phyloP scores from a whole-genome alignment of 2,888 invertebrate genomes.

The Ellobium chinense region DNA sequence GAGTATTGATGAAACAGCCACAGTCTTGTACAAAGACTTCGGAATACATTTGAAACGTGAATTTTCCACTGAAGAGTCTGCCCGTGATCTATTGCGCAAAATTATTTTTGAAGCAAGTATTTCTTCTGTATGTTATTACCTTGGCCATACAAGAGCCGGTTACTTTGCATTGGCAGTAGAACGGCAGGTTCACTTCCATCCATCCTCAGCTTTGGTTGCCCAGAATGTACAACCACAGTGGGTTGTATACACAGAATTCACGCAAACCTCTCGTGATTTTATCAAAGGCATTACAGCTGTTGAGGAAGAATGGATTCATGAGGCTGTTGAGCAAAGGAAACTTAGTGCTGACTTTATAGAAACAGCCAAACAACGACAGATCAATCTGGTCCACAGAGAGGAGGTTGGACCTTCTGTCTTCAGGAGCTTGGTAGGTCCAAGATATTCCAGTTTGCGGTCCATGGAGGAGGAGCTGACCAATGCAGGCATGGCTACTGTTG shows the following conservation, averaged over 20 bases:
- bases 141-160: conserved; percentile 68
- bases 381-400: conserved; percentile 52
- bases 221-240: conserved; percentile 64
- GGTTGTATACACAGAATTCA: conserved; percentile 66
- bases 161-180: conserved; percentile 58
- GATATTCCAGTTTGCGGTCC: conserved; percentile 52
- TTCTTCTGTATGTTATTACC: conserved; percentile 63
- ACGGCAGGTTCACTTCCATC: conserved; percentile 66
- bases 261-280: conserved; percentile 67
- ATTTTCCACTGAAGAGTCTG: conserved; percentile 50
- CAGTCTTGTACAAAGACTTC: conserved; percentile 59
- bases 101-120: conserved; percentile 63
- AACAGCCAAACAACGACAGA: conserved; percentile 51
- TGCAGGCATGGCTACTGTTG: conserved; percentile 48
- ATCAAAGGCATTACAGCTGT: conserved; percentile 69
- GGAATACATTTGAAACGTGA: conserved; percentile 48
- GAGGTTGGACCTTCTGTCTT: conserved; percentile 58
- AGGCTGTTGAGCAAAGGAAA: conserved; percentile 46
- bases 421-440: conserved; percentile 60
- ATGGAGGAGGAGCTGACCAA: conserved; percentile 54
- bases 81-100: conserved; percentile 52
- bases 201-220: conserved; percentile 64
- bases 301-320: conserved; percentile 57
- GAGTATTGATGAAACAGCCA: conserved; percentile 61
- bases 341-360: conserved; percentile 53